Conservation (phyloP, 2,113 vertebrate species). For the Microcebus tavaratra region DNA sequence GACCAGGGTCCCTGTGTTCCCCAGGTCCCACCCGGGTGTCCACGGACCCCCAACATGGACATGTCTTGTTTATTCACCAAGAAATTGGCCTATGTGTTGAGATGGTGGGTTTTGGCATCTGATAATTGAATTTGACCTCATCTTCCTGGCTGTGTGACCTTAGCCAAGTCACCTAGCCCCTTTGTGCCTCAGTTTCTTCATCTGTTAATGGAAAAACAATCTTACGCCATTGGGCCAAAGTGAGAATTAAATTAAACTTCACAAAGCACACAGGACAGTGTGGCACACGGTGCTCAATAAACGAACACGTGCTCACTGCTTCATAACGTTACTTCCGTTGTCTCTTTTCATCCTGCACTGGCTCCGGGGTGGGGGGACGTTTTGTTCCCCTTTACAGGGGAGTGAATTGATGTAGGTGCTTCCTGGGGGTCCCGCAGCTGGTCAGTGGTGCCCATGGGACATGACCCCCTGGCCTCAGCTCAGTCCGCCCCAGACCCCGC, state of each 20-base stretch:
- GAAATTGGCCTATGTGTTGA: neutral
- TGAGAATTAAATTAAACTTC: neutral
- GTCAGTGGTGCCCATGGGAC: neutral
- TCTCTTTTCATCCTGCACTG: neutral
- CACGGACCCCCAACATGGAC: neutral
- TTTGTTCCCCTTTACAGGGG: neutral
- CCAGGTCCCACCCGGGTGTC: rapidly evolving
- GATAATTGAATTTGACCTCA: neutral
- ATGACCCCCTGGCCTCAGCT: neutral
- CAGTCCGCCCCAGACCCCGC: neutral
- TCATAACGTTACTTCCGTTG: neutral
- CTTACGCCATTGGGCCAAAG: neutral
- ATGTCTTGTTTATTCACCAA: neutral
- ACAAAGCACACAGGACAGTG: rapidly evolving
- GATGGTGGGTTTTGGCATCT: neutral
- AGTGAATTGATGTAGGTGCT: neutral
- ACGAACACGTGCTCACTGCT: rapidly evolving
- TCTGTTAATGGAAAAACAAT: neutral
- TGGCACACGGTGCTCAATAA: neutral
- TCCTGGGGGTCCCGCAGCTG: neutral
- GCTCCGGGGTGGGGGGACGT: neutral
- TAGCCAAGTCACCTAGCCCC: neutral
- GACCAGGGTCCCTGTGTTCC: neutral
- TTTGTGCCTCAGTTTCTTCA: neutral
- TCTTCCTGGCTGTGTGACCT: neutral